Conservation (phyloP, 2,113 vertebrate species). For the Crotophaga sulcirostris region DNA sequence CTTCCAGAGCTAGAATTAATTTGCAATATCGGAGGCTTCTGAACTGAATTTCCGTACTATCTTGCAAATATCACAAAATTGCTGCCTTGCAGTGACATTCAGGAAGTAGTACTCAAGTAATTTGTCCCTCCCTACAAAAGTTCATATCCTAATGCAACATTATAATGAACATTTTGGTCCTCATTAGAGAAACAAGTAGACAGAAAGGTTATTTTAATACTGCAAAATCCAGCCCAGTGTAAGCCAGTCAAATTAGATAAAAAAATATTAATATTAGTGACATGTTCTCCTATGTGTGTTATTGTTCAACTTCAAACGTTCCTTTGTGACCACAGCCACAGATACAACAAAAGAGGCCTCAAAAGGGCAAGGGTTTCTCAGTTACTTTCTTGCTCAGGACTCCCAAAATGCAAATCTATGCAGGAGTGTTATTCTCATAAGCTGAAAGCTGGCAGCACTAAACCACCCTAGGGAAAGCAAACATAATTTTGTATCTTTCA, state of each 20-base stretch:
- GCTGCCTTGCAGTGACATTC: constrained; percentile 10
- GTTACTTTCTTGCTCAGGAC: neutral
- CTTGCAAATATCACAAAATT: neutral
- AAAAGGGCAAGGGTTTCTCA: neutral
- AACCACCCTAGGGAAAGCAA: neutral
- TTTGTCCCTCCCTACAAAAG: constrained; percentile 11
- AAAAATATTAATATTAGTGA: neutral
- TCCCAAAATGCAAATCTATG: constrained; percentile 29
- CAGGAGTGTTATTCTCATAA: neutral
- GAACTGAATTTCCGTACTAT: neutral
- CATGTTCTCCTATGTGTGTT: neutral
- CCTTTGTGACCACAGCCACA: neutral
- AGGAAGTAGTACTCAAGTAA: neutral
- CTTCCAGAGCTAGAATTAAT: neutral
- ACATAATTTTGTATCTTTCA: constrained; percentile 23
- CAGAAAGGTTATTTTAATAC: neutral
- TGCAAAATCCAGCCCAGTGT: neutral
- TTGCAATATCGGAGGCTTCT: constrained; percentile 37
- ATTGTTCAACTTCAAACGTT: neutral
- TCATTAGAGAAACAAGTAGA: neutral
- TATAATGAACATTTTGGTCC: neutral
- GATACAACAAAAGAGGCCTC: neutral
- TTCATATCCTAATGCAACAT: neutral
- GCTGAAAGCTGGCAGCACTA: neutral
- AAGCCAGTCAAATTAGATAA: neutral